Evolutionary conservation across 1,140 invertebrate species (phyloP), one percentile per base, ranked within the genome.

Genomic region (Zaprionus camerounensis): DNA sequence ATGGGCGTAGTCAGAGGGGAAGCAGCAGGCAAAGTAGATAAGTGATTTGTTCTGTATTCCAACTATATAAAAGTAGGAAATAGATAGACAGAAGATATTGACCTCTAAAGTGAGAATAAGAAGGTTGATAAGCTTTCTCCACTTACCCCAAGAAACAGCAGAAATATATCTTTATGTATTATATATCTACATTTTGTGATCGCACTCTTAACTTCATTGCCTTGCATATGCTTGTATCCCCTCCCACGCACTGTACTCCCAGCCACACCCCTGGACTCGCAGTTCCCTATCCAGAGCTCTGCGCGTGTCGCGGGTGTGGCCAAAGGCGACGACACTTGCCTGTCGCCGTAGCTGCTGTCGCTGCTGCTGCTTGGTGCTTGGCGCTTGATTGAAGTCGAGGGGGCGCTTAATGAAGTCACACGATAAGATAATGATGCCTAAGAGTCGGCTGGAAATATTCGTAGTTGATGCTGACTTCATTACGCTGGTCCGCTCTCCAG

Each of bases 391-490:
- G 71, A 69, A 74, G 71, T 69, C 65, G 53, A 68, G 22, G 49
- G 44, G 72, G 67, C 68, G 72, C 76, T 76, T 78, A 78, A 76
- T 78, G 68, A 76, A 72, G 68, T 79, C 68, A 46, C 77, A 63
- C 68, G 68, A 76, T 79, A 76, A 76, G 73, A 79, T 79, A 79
- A 79, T 72, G 72, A 76, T 68, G 73, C 73, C 66, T 71, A 76
- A 76, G 74, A 75, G 55, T 51, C 17, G 36, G 46, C 64, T 53
- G 49, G 36, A 63, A 74, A 38, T 74, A 56, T 49, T 49, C 62
- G 34, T 31, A 26, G 22, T n/a, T 36, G 34, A 34, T 70, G 61
- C 66, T 70, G 36, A 49, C 68, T 71, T 76, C 73, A 74, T 70
- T 71, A 61, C 24, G 31, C 11, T 34, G n/a, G 17, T 20, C 2